Base-by-base conservation (phyloP, 1,140 invertebrate genomes). In the Lordiphosa stackelbergi region DNA sequence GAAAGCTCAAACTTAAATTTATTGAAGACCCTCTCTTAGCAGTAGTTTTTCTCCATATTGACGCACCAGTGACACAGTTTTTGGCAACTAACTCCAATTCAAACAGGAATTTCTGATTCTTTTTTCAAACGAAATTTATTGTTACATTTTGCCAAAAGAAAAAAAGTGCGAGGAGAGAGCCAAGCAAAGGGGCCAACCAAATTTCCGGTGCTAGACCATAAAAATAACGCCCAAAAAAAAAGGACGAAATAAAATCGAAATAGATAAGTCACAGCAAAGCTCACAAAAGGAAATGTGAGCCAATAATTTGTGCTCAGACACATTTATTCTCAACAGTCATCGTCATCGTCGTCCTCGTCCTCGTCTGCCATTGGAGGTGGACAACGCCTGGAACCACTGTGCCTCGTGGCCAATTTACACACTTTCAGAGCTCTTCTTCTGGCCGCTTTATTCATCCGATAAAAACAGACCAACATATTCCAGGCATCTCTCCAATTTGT, bases 121-220 rank as follows among this genome's bases (percentile, higher is more conserved):
- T n/a, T 16, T 37, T 10, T 6, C 42, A 16, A 38, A 35, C 47
- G 19, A 65, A 69, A 69, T 69, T 66, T 69, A 69, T 69, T 66
- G 66, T 56, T 66, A 69, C 52, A 66, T 53, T 56, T 72, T 57
- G 57, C 34, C 51, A 45, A 52, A 54, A 53, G 45, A 13, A 22
- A 53, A 48, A 16, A 47, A 31, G 31, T 4, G 8, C 13, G 4
- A 35, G 28, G 7, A 34, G 8, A 16, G 31, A 3, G 12, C 9
- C 24, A 36, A n/a, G 51, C 36, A 47, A 34, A 16, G 40, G 38
- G 48, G 34, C 57, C 24, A 60, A 60, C 37, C 31, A 42, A 53
- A 69, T 59, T 49, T 54, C 49, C 48, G 41, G 51, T 61, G 36
- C 31, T 11, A 41, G 41, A 34, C n/a, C n/a, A n/a, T n/a, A n/a